A percentile compares a stretch with the other conserved stretches of the same genome.
phyloP scores from a whole-genome alignment of 1,140 invertebrate species.

The Doryteuthis pealeii region DNA sequence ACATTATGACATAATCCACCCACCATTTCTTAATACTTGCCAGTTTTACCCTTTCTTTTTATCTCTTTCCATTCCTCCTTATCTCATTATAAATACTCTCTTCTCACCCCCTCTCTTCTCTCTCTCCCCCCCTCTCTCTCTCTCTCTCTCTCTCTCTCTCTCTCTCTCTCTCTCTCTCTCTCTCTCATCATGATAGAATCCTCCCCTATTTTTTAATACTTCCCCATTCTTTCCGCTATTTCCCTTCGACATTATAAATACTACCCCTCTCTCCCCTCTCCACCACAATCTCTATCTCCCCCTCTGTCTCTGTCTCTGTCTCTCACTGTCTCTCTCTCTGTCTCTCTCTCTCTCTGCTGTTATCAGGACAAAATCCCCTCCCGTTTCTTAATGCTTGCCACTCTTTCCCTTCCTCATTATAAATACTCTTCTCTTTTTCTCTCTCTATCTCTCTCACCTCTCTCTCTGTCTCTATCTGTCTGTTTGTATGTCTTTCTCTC shows the following conservation, averaged over 20 bases:
- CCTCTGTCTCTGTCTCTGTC: neutral
- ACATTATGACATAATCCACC: too few species aligned
- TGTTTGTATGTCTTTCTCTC: too few species aligned
- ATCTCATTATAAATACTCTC: too few species aligned
- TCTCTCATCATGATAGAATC: too few species aligned
- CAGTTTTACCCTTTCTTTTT: too few species aligned
- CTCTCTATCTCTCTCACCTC: too few species aligned
- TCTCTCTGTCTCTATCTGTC: too few species aligned
- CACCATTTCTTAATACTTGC: too few species aligned
- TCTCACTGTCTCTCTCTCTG: neutral
- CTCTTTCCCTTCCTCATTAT: neutral
- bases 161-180: too few species aligned
- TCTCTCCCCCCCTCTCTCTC: neutral
- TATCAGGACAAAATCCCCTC: neutral
- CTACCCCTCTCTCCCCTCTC: neutral
- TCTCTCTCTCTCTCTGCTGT: neutral
- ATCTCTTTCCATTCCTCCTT: too few species aligned
- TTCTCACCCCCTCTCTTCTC: too few species aligned
- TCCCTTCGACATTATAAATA: neutral
- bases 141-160: neutral
- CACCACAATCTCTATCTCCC: neutral
- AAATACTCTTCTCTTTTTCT: neutral
- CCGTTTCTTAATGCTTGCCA: too few species aligned
- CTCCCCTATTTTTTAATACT: neutral
- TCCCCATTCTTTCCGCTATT: neutral